These are phyloP conservation scores for Leucophenga montana DNA, from an alignment of 2,888 invertebrate species.

Conservation along the genomic window DNA sequence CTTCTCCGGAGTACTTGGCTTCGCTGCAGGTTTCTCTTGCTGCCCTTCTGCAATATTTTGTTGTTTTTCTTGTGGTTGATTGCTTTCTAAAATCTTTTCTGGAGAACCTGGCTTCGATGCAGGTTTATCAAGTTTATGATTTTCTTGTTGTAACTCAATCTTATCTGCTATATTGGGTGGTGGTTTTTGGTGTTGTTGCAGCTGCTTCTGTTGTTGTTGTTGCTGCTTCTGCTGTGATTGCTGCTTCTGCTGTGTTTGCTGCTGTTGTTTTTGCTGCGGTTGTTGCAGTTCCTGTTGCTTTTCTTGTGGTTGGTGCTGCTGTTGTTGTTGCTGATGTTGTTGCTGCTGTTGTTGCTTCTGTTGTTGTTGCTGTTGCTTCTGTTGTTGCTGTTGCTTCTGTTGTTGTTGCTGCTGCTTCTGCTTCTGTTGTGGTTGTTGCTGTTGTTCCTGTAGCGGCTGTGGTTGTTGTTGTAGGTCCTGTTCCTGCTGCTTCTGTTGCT, in stretches of 20 bases:
- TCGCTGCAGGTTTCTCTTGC: constrained; percentile 33
- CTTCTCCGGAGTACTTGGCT: constrained; percentile 36
- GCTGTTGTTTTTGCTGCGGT: constrained; percentile 32
- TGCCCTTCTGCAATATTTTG: not conserved
- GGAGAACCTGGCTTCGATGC: no score
- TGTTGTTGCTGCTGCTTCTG: not conserved
- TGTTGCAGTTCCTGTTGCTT: constrained; percentile 36
- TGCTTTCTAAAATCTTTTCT: no score
- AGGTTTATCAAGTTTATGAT: no score
- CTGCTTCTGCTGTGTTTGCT: constrained; percentile 24
- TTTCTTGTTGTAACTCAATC: no score
- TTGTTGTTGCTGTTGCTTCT: constrained; percentile 4
- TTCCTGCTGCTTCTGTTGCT: not conserved
- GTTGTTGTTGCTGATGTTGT: constrained; percentile 22
- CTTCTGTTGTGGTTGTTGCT: not conserved
- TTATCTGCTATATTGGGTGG: no score
- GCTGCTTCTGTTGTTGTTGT: constrained; percentile 20
- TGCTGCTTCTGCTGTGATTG: constrained; percentile 15
- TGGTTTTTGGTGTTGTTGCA: constrained; percentile 32
- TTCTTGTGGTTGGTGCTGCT: constrained; percentile 28
- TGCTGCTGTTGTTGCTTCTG: not conserved
- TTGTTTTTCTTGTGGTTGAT: no score
- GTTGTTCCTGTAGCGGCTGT: not conserved
- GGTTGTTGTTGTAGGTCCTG: not conserved
- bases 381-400: not conserved